A percentile compares a stretch with the other conserved stretches of the same genome.
These are phyloP conservation scores for Eueremaeus valkanovi DNA, from an alignment of 2,888 invertebrate species.

Conservation along the genomic window DNA sequence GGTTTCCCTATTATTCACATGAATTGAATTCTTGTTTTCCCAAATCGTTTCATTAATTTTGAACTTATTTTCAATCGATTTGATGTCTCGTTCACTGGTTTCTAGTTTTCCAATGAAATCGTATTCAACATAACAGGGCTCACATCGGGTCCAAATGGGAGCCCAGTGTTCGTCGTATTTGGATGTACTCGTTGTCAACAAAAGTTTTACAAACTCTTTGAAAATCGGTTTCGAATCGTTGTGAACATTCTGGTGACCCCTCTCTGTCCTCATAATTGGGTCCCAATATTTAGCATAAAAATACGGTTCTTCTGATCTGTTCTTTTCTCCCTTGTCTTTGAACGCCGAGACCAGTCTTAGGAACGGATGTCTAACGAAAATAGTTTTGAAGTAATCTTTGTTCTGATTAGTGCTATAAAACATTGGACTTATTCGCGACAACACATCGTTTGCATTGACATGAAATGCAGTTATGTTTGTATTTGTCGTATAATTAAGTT, in stretches of 20 bases:
- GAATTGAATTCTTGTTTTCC: slow-evolving; percentile 32
- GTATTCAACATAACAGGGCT: slow-evolving; percentile 61
- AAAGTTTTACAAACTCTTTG: slow-evolving; percentile 73
- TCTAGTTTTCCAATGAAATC: slow-evolving; percentile 50
- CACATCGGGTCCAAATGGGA: slow-evolving; percentile 76
- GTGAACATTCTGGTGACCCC: slow-evolving; percentile 26
- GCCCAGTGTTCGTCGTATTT: slow-evolving; percentile 81
- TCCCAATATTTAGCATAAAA: slow-evolving; percentile 44
- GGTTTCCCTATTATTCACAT: slow-evolving; percentile 7
- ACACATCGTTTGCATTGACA: slow-evolving; percentile 42
- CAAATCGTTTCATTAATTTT: slow-evolving; percentile 31
- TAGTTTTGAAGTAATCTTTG: slow-evolving; percentile 44
- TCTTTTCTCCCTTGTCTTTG: slow-evolving; percentile 45
- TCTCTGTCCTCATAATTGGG: slow-evolving; percentile 41
- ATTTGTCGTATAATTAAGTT: slow-evolving; percentile 41
- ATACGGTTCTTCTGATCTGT: slow-evolving; percentile 41
- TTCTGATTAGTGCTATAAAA: slow-evolving; percentile 42
- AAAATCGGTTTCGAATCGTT: slow-evolving; percentile 60
- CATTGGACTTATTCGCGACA: slow-evolving; percentile 45
- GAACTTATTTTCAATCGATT: slow-evolving; percentile 11
- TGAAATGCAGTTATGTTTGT: slow-evolving; percentile 43
- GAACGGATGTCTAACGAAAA: slow-evolving; percentile 47
- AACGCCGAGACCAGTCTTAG: slow-evolving; percentile 46
- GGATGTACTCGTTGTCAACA: slow-evolving; percentile 64
- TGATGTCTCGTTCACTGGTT: slow-evolving; percentile 55